Base-by-base conservation (phyloP, 2,888 invertebrate species). In the Drosophila paramelanica region DNA sequence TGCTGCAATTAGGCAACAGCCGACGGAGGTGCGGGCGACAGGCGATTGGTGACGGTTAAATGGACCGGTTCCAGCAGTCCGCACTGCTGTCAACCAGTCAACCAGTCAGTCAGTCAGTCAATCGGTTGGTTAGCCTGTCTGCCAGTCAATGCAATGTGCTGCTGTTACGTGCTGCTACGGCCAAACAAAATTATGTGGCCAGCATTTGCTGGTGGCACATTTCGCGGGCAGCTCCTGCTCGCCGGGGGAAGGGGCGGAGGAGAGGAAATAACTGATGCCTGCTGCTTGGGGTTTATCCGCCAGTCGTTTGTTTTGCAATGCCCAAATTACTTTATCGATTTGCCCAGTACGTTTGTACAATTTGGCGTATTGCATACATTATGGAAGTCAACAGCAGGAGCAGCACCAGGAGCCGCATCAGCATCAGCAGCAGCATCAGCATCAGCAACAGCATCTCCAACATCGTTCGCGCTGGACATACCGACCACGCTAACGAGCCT, bases 301-400 rank as follows among this genome's bases (percentile, higher is more conserved):
- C 68, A 67, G 69, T 78, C 76, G 67, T 75, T 79, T 80, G 75
- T 72, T 77, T 74, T 79, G 74, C 81, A 68, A 72, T 83, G 81
- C 67, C 71, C 85, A 85, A 85, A 85, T 85, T 84, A 85, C 82
- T 85, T 85, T 87, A 85, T 85, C 85, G 85, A 85, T 85, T 85
- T 84, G 82, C 76, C 65, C 81, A 82, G 79, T 84, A 72, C 86
- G 76, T 81, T 79, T 77, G 83, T 80, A 88, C 88, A 90, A 89
- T 89, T 90, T 73, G 87, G 79, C 68, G 79, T 79, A 70, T 74
- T 85, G 85, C 84, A 87, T 84, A 81, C 82, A 87, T 84, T 87
- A 81, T 31, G 58, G 52, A 11, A 11, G 23, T 1, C 43, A 33
- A 31, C 46, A 1, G 39, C 10, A 14, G 11, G 5, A 38, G 36